Evolutionary conservation across 2,797 vertebrate species (phyloP).

Genomic region (Sebastes minor): DNA sequence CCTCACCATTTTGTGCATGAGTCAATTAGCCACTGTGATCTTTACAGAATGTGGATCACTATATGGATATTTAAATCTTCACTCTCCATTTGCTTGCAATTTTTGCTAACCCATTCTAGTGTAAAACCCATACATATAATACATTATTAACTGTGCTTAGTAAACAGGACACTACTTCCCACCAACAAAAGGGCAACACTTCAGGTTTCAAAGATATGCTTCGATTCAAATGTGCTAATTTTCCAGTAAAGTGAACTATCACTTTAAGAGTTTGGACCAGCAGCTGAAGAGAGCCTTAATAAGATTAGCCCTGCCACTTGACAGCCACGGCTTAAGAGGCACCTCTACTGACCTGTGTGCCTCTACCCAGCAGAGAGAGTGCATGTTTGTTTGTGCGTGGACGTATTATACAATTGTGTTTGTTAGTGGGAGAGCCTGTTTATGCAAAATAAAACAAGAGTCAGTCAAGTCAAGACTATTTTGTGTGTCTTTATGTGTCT

Average conservation of each 20-base stretch:
- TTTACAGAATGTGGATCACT: not conserved
- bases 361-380: constrained; percentile 45
- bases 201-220: not conserved
- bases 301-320: constrained; percentile 78
- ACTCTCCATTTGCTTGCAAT: not conserved
- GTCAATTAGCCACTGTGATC: not conserved
- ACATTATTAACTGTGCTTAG: not conserved
- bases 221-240: not conserved
- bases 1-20: not conserved
- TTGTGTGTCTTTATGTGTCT: not conserved
- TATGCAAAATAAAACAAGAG: not conserved
- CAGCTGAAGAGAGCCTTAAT: constrained; percentile 73
- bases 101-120: not conserved
- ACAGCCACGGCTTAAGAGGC: constrained; percentile 70
- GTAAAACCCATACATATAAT: not conserved
- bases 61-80: not conserved
- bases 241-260: constrained; percentile 39
- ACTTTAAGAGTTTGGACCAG: constrained; percentile 65
- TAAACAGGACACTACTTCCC: not conserved
- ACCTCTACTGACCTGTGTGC: constrained; percentile 67
- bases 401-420: not conserved
- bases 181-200: not conserved
- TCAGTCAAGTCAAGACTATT: not conserved
- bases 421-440: not conserved
- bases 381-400: constrained; percentile 17